These are phyloP conservation scores for Brachionus manjavacas DNA, from an alignment of 1,140 invertebrate genomes.

Conservation along the genomic window DNA sequence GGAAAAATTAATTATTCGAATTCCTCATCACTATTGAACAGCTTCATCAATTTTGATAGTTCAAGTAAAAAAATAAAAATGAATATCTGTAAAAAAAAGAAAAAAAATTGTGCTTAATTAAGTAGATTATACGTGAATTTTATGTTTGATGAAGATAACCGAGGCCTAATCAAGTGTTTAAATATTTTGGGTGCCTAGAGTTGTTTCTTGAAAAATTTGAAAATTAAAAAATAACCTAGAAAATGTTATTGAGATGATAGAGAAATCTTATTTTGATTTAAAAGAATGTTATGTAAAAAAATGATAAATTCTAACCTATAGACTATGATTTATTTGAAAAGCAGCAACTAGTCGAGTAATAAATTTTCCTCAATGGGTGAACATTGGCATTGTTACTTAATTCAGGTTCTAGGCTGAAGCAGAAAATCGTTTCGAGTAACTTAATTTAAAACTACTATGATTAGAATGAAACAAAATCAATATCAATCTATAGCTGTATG, in stretches of 20 bases:
- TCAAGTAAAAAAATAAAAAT: too few species aligned
- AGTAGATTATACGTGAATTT: not conserved
- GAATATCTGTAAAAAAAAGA: not conserved
- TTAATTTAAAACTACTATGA: not conserved
- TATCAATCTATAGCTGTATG: not conserved
- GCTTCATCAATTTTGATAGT: too few species aligned
- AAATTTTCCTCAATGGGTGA: not conserved
- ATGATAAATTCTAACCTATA: not conserved
- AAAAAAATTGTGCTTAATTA: not conserved
- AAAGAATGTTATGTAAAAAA: not conserved
- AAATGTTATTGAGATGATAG: not conserved
- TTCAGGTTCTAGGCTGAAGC: not conserved
- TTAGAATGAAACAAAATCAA: not conserved
- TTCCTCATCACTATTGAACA: too few species aligned
- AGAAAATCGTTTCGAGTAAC: not conserved
- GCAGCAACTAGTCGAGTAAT: not conserved
- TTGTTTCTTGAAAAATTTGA: not conserved
- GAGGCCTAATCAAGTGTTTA: not conserved
- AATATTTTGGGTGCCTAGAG: not conserved
- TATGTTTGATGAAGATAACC: not conserved
- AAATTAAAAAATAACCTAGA: not conserved
- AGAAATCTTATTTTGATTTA: not conserved
- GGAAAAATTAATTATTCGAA: too few species aligned
- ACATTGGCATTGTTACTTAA: not conserved
- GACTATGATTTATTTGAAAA: not conserved